Evolutionary conservation across 2,113 vertebrate species (phyloP).

Genomic region (Tupaia tana): DNA sequence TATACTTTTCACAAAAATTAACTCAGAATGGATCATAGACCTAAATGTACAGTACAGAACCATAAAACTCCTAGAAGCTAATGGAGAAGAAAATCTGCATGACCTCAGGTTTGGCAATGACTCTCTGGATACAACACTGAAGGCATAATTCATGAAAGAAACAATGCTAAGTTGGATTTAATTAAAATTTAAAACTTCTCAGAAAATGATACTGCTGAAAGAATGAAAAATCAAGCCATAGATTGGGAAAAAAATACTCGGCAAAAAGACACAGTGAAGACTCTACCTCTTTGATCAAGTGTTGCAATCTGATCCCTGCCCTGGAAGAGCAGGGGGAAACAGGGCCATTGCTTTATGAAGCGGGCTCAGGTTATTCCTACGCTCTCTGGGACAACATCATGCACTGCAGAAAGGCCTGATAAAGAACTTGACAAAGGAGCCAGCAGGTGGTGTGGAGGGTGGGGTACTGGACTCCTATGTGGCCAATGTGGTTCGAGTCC

Average conservation of each 20-base stretch:
- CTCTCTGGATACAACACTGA: not conserved
- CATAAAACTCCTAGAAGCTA: conserved; percentile 16
- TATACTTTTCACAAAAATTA: conserved; percentile 7
- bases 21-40: not conserved
- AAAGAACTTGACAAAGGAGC: too few relatives aligned
- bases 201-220: conserved; percentile 5
- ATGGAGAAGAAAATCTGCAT: not conserved
- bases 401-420: not conserved
- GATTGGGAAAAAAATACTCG: not conserved
- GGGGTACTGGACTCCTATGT: too few relatives aligned
- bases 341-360: not conserved
- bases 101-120: not conserved
- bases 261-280: not conserved
- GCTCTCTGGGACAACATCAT: not conserved
- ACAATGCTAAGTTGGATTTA: not conserved
- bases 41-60: not conserved
- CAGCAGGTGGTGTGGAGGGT: too few relatives aligned
- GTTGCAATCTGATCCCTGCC: not conserved
- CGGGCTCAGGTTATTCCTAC: not conserved
- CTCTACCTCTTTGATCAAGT: not conserved
- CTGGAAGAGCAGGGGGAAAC: not conserved
- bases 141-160: not conserved
- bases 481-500: too few relatives aligned
- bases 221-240: conserved; percentile 3
- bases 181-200: not conserved